Evolutionary conservation across 2,797 vertebrate genomes (phyloP).

Genomic region (Micropoecilia bifurca): DNA sequence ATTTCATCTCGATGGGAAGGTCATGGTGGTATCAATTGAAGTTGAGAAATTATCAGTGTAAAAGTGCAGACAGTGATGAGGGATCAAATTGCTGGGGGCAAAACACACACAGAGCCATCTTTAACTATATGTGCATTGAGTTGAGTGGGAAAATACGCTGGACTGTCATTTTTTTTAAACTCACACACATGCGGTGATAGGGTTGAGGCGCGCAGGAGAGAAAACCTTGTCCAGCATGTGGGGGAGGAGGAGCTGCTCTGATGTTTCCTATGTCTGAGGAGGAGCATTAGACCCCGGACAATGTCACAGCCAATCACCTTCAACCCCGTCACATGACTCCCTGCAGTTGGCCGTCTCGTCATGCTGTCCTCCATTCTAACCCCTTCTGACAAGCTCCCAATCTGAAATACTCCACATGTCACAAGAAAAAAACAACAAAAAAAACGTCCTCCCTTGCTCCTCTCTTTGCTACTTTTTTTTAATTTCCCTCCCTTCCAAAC

Average conservation of each 20-base stretch:
- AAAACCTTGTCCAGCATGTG: constrained; percentile 31
- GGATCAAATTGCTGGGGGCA: background rate
- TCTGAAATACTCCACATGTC: constrained; percentile 55
- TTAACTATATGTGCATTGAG: constrained; percentile 6
- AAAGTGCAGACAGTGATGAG: background rate
- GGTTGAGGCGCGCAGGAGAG: constrained; percentile 43
- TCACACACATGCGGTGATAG: constrained; percentile 27
- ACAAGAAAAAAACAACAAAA: constrained; percentile 2
- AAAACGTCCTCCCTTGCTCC: constrained; percentile 44
- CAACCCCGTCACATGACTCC: constrained; percentile 66
- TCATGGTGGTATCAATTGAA: background rate
- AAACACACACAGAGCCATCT: background rate
- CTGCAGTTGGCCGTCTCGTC: constrained; percentile 39
- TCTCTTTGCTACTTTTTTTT: constrained; percentile 24
- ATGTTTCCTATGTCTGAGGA: constrained; percentile 65
- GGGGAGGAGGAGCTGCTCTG: constrained; percentile 30
- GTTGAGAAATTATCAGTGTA: constrained; percentile 3
- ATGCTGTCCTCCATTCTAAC: constrained; percentile 35
- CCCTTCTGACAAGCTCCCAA: constrained; percentile 51
- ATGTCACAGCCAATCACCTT: constrained; percentile 79
- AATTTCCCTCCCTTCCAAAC: constrained; percentile 14
- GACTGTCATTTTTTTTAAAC: constrained; percentile 4
- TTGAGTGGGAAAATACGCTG: constrained; percentile 7
- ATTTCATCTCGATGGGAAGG: background rate
- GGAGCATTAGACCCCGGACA: constrained; percentile 67